A percentile compares a stretch with the other conserved stretches of the same genome.
Conservation (phyloP, 2,888 invertebrate genomes). For the Cataglyphis albicans region DNA sequence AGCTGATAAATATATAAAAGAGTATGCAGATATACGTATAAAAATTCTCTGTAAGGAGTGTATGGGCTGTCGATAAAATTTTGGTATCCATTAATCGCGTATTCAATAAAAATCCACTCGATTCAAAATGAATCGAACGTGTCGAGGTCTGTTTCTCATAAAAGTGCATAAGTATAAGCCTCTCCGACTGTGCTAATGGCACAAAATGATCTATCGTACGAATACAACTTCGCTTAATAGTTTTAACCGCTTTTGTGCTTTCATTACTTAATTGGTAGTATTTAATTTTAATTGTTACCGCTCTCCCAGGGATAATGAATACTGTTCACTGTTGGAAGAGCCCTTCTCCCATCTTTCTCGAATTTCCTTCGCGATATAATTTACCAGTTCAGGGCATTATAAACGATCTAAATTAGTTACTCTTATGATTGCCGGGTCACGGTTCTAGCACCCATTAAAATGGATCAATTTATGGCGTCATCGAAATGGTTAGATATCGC, state of each 20-base stretch:
- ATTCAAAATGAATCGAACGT: conserved; percentile 29
- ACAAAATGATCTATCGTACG: conserved; percentile 5
- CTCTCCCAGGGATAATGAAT: conserved; percentile 35
- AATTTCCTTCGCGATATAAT: neutral
- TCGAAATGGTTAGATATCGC: neutral
- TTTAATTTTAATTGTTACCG: conserved; percentile 46
- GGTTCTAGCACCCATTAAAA: neutral
- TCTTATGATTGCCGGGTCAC: conserved; percentile 25
- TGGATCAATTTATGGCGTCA: conserved; percentile 25
- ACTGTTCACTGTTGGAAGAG: conserved; percentile 7
- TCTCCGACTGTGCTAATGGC: neutral
- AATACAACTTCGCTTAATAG: conserved; percentile 1
- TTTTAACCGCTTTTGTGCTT: conserved; percentile 22
- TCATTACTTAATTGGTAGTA: conserved; percentile 49
- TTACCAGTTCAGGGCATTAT: neutral
- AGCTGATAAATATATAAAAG: no score
- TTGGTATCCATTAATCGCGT: conserved; percentile 12
- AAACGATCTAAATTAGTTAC: conserved; percentile 54
- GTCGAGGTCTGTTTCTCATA: conserved; percentile 74
- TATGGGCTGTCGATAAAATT: neutral
- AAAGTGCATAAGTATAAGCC: conserved; percentile 21
- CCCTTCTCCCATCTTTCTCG: neutral
- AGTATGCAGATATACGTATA: neutral
- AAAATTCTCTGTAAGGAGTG: neutral
- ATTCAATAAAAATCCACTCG: conserved; percentile 66